Evolutionary conservation across 2,888 invertebrate genomes (phyloP), one percentile per base, ranked within the genome.

Genomic region (Leucozona laternaria): DNA sequence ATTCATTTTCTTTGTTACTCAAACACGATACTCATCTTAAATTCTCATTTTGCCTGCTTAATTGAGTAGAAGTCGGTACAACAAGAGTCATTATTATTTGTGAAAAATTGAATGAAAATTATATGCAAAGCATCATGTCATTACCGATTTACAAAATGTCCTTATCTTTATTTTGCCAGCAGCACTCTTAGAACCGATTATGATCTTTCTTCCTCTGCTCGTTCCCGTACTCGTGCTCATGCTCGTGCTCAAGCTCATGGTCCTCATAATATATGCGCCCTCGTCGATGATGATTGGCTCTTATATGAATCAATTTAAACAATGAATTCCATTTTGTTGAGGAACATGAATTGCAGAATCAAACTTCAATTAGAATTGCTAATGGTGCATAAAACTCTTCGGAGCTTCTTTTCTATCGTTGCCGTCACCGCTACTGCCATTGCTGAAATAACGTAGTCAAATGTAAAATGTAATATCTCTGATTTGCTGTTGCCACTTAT

Each of bases 351-450:
- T 73, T 31, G 55, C 45, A 68, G 45, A 68, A 48, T 71, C 43
- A 43, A 71, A 66, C 57, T 80, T 76, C 76, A 85, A 79, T 77
- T 66, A 77, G 66, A 85, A 85, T 80, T 77, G 66, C 71, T 77
- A 85, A 80, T 82, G 72, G 20, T 58, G 58, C 66, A 66, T 77
- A 64, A 81, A 77, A 31, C 53, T 72, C 60, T 13, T 7, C 45
- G 22, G n/a, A 66, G 45, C 13, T 66, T 15, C 13, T 22, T 43
- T 60, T 40, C 37, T 31, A 57, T 31, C 60, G 13, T 37, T 13
- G 15, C 15, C 31, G n/a, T 58, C 58, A n/a, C 10, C 20, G 11
- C 6, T n/a, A n/a, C 20, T 1, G 5, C 20, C 0, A 48, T 22
- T 10, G 8, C 62, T 40, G 8, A 62, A 40, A 15, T 17, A 22